Conservation (phyloP, 2,113 vertebrate species). For the Siphamia tubifer region DNA sequence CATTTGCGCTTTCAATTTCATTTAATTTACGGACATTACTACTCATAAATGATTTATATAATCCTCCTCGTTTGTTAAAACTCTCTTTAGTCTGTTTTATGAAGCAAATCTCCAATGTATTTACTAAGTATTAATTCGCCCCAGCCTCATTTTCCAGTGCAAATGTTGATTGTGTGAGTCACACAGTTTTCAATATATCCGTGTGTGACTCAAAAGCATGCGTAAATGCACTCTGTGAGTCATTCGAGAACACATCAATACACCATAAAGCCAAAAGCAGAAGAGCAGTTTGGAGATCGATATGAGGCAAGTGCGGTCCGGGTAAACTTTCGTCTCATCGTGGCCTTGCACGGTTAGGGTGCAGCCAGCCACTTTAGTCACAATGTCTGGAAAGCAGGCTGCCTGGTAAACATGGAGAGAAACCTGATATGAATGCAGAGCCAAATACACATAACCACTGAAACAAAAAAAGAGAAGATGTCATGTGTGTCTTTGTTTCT, state of each 20-base stretch:
- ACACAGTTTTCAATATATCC: neutral
- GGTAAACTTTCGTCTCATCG: constrained; percentile 10
- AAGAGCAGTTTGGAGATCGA: constrained; percentile 52
- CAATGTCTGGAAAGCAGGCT: constrained; percentile 26
- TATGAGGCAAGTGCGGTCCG: constrained; percentile 26
- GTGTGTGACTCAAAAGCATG: neutral
- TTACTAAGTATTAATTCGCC: no score
- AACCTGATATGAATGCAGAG: constrained; percentile 23
- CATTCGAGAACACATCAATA: constrained; percentile 45
- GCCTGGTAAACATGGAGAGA: constrained; percentile 25
- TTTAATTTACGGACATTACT: no score
- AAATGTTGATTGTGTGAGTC: neutral
- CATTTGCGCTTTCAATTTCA: no score
- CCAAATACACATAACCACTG: neutral
- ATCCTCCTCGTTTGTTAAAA: no score
- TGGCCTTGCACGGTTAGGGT: constrained; percentile 11
- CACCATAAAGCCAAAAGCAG: constrained; percentile 37
- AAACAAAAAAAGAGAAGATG: constrained; percentile 12
- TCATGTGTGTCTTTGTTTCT: neutral
- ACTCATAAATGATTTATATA: no score
- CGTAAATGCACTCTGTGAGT: constrained; percentile 4
- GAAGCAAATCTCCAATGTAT: no score
- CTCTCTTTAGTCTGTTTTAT: no score
- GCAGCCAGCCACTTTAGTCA: constrained; percentile 41
- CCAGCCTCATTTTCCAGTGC: no score